Base-by-base conservation (phyloP, 2,113 vertebrate species). In the Brienomyrus brachyistius region DNA sequence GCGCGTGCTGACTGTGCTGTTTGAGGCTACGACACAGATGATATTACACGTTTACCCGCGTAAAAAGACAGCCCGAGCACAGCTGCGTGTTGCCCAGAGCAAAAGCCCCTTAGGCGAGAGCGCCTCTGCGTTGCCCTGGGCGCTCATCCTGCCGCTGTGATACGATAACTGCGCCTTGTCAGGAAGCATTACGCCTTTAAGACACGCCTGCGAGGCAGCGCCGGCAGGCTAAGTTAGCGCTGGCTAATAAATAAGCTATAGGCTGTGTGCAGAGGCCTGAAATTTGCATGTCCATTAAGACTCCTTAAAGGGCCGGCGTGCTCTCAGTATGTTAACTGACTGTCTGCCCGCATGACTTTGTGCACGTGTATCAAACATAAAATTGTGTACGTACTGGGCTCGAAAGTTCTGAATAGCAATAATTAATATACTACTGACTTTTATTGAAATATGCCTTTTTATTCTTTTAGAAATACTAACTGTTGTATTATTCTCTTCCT, bases 91-190 rank as follows among this genome's bases (percentile, higher is more conserved):
- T 92, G 95, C 96, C 95, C 92, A 95, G 94, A 96, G 96, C 95
- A 87, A 96, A 94, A 96, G 91, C 93, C 97, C 85, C 96, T 94
- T 94, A 95, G 96, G 97, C 96, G 94, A n/a, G 94, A 95, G 94
- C 95, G 93, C 93, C 91, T 94, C 94, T 94, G 31, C 90, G 94
- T 96, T 95, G 97, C 97, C 96, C 95, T 94, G 94, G 96, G 97
- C 96, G 70, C 94, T 95, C 91, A 94, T 94, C 95, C 96, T 94
- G 94, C 94, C 93, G 96, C 96, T 97, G 95, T 97, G 96, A 97
- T 96, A 95, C 94, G 94, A 94, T 96, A 96, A 96, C 94, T 95
- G 96, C 95, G 95, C 94, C 94, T 95, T 97, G 96, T 97, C 97
- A 97, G 94, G 91, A 96, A 96, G 95, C 94, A 96, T 97, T 97